Evolutionary conservation across 2,888 invertebrate species (phyloP), one percentile per base, ranked within the genome.

Genomic region (Iphiclides podalirius): DNA sequence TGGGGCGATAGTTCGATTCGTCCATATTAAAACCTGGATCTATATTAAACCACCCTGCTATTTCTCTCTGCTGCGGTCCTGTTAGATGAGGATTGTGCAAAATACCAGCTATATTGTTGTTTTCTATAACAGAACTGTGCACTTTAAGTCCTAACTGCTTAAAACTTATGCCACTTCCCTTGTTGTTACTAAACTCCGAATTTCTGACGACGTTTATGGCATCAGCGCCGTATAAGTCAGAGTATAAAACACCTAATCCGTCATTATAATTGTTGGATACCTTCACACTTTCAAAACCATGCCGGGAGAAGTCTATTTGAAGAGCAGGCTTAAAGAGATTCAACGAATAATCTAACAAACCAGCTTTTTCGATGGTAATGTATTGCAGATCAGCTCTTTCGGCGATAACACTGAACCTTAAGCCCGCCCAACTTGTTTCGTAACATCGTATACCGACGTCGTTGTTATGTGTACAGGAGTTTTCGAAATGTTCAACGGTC

Each of bases 401-500:
- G 0, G 98, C 94, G 45, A 97, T 88, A 47, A 96, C 95, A 33
- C 98, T 96, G 60, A 98, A 94, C 59, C 98, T 90, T 0, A 98
- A 85, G 0, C 98, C 98, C 0, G 98, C 97, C 98, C 98, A 98
- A 26, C 96, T 95, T 0, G 95, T 95, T 63, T 95, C 95, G 59
- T 96, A 95, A 69, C 98, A 98, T 56, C 95, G 90, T 28, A 98
- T 90, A 0, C 97, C 96, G 8, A 97, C 97, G 68, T 97, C 96
- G 68, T 94, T 93, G 17, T 95, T 94, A 65, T 96, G 96, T 0
- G 91, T 91, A 68, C 97, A 98, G 1, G 96, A 95, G 76, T 96
- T 94, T 79, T 97, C 96, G 72, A 97, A 96, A 56, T 96, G 94
- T 0, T 91, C 90, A 4, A 82, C 75, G 1, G 87, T 90, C 77